Evolutionary conservation across 2,888 invertebrate species (phyloP).

Genomic region (Chromoteleia sp.): DNA sequence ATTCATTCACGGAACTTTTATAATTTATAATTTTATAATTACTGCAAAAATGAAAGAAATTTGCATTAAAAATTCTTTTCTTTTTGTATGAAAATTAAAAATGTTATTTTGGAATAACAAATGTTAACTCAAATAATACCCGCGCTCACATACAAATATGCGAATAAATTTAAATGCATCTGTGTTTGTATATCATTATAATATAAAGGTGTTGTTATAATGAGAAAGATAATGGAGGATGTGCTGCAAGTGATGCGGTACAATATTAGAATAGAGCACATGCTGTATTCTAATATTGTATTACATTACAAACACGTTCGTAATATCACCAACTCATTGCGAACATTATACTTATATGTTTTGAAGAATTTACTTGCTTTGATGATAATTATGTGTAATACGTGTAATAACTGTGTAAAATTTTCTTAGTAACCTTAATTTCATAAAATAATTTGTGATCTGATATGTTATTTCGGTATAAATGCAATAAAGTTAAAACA

Average conservation of each 20-base stretch:
- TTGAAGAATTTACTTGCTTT: not conserved
- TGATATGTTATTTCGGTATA: too few species aligned
- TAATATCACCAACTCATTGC: constrained; percentile 30
- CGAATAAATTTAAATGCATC: constrained; percentile 46
- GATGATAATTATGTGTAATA: not conserved
- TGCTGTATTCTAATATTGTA: constrained; percentile 55
- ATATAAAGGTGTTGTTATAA: constrained; percentile 57
- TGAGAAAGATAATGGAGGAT: constrained; percentile 59
- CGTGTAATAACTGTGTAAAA: not conserved
- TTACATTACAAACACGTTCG: constrained; percentile 38
- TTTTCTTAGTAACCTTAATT: too few species aligned
- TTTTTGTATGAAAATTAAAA: constrained; percentile 14
- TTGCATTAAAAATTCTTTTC: not conserved
- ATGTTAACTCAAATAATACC: constrained; percentile 37
- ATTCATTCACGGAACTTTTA: too few species aligned
- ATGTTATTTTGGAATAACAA: constrained; percentile 29
- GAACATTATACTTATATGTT: constrained; percentile 11
- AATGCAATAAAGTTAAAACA: too few species aligned
- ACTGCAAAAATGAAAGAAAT: not conserved
- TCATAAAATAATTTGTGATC: too few species aligned
- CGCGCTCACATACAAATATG: constrained; percentile 28
- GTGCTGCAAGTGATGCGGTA: constrained; percentile 48
- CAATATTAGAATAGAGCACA: constrained; percentile 52
- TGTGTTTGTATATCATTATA: constrained; percentile 56
- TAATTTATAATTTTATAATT: not conserved